Evolutionary conservation across 64 coral and sea anemone species (phyloP), one percentile per base, ranked within the genome.

Genomic region (Cladopsammia gracilis): DNA sequence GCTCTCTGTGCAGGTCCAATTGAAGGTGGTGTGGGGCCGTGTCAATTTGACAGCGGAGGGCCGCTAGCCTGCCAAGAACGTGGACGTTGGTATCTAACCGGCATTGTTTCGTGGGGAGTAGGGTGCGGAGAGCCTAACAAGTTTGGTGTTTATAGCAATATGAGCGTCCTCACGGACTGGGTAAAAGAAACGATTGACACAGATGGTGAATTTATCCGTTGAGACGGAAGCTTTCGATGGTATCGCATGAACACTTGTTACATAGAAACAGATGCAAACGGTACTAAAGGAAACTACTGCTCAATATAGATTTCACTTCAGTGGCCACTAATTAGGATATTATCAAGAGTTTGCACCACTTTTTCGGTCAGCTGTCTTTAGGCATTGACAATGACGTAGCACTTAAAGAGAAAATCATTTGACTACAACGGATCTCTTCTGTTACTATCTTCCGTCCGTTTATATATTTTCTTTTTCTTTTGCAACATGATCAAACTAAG

Each of bases 21-120:
- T 0, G 53, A 58, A 45, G 90, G 80, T 11, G 90, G 90, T 52
- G 54, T 82, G 47, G 90, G 90, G 14, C 90, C 90, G 13, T 92
- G 90, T 43, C 90, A 92, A 51, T 92, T 86, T 75, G 90, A 92
- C 24, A 92, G 90, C 73, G 90, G 90, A 42, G 90, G 90, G 76
- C 90, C 90, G 58, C 67, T 92, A 56, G 81, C 81, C 6, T 92
- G 90, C 22, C 70, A 83, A 53, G 90, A 92, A 44, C 18, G 44
- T 73, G 90, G 90, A 26, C 42, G 86, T 42, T 92, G 70, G 81
- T 92, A 76, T 20, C 56, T 92, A 25, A 64, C 54, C 49, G 90
- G 90, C 6, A 48, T 92, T 11, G 90, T 92, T 67, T 92, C 90
- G 15, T 92, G 71, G 58, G 90, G 79, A 25, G 77, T 92, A 52